Evolutionary conservation across 2,113 vertebrate species (phyloP), one percentile per base, ranked within the genome.

Genomic region (Stigmatopora argus): DNA sequence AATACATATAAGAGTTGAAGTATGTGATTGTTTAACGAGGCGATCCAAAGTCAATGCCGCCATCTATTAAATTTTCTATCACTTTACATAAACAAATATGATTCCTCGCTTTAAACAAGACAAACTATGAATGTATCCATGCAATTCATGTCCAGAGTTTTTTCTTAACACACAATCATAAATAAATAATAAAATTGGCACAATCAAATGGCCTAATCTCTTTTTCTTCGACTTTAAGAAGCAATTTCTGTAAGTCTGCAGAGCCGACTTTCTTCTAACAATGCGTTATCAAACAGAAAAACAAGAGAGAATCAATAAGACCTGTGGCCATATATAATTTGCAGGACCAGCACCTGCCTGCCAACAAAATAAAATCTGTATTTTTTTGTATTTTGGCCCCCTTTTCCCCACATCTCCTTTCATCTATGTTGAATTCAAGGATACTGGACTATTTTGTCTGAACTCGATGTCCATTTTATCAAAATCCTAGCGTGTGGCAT

Each of bases 261-360:
- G 72, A 69, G 85, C 71, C 78, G 86, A 82, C 84, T 86, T 86
- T 74, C 70, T 72, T 80, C 82, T 79, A 87, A 86, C 85, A 88
- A 86, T 77, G 78, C 84, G 78, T 76, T 83, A 84, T 83, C 81
- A 86, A 77, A 89, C 74, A 71, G 81, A 85, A 88, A 87, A 87
- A 87, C 85, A 88, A 85, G 77, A 83, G 81, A 73, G 77, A 88
- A 88, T 90, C 87, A 82, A 90, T 90, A 87, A 71, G 60, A 84
- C 78, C 78, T 69, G 82, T 86, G 83, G 81, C 86, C 85, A 86
- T 88, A 81, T 89, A 88, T 88, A 88, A 89, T 89, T 88, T 86
- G 84, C 85, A 85, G 78, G 82, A 72, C 83, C 77, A 78, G 79
- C 82, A 85, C 82, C 83, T 85, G 83, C 82, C 86, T 87, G 80